phyloP scores from a whole-genome alignment of 2,888 invertebrate genomes.

The Aporophyla nigra region DNA sequence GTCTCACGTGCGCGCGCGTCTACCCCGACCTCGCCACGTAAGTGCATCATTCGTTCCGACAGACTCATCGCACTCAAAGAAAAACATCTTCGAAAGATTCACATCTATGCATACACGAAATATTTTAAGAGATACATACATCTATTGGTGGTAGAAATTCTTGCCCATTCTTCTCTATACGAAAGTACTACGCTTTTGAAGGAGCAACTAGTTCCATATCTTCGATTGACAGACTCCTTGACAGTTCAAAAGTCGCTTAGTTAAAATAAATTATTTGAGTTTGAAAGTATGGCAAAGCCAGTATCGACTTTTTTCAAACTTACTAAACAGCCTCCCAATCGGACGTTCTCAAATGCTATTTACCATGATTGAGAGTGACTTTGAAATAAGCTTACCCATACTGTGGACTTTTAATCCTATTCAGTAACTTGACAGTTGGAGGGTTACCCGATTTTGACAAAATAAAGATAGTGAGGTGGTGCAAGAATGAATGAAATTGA shows the following conservation, averaged over 20 bases:
- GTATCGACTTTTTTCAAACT: neutral
- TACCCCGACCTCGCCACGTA: slow-evolving; percentile 24
- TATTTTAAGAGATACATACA: too few species aligned
- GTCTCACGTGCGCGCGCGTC: slow-evolving; percentile 91
- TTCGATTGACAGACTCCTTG: neutral
- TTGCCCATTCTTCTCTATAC: neutral
- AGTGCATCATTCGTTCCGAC: neutral
- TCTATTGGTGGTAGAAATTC: too few species aligned
- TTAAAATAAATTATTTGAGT: neutral
- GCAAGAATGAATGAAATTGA: too few species aligned
- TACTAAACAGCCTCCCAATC: neutral
- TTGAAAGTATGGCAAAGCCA: neutral
- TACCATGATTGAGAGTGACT: neutral
- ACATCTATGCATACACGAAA: neutral
- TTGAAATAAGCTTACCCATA: neutral
- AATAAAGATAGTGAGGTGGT: too few species aligned
- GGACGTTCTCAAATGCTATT: neutral
- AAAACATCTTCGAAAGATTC: neutral
- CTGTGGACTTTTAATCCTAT: too few species aligned
- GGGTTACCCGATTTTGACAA: too few species aligned
- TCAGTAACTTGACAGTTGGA: too few species aligned
- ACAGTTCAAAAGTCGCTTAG: neutral
- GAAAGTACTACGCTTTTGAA: neutral
- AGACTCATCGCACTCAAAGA: too few species aligned
- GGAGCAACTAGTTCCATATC: neutral